These are phyloP conservation scores for Aplysina aerophoba DNA, from an alignment of 37 sponge, comb jelly and placozoan species.

Conservation along the genomic window DNA sequence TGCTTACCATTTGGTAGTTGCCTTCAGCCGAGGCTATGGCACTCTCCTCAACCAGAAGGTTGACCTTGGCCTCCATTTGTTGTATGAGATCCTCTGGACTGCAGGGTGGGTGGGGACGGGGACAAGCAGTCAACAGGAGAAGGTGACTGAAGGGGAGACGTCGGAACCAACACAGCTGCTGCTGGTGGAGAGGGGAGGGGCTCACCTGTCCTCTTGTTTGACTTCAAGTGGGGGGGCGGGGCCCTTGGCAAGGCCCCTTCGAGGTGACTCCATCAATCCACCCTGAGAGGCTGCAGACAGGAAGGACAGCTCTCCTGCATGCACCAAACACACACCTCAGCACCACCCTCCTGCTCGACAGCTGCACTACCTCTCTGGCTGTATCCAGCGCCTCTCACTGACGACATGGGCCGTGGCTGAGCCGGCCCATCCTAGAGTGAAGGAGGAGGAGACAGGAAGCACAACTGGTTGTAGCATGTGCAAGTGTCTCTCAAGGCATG, in stretches of 20 bases:
- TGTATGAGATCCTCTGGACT: slow-evolving; percentile 86
- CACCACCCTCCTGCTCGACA: neutral
- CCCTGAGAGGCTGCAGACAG: neutral
- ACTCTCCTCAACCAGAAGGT: slow-evolving; percentile 89
- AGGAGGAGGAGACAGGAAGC: too few species aligned
- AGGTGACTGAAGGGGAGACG: neutral
- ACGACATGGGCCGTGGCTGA: slow-evolving; percentile 90
- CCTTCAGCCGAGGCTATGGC: slow-evolving; percentile 66
- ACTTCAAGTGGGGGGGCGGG: slow-evolving; percentile 30
- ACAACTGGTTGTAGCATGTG: too few species aligned
- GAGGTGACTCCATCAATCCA: slow-evolving; percentile 1
- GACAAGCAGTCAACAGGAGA: neutral
- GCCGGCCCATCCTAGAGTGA: slow-evolving; percentile 63
- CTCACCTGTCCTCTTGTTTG: slow-evolving; percentile 39
- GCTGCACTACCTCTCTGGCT: slow-evolving; percentile 6
- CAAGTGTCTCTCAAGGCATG: too few species aligned
- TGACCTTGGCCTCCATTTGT: slow-evolving; percentile 89
- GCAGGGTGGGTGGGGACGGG: neutral
- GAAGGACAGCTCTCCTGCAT: neutral
- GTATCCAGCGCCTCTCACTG: slow-evolving; percentile 92
- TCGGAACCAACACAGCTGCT: too few species aligned
- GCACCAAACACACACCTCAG: neutral
- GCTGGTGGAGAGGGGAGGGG: neutral
- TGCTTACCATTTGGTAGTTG: slow-evolving; percentile 70
- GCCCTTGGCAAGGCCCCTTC: slow-evolving; percentile 15